Evolutionary conservation across 2,888 invertebrate genomes (phyloP), one percentile per base, ranked within the genome.

Genomic region (Entomobrya multifasciata): DNA sequence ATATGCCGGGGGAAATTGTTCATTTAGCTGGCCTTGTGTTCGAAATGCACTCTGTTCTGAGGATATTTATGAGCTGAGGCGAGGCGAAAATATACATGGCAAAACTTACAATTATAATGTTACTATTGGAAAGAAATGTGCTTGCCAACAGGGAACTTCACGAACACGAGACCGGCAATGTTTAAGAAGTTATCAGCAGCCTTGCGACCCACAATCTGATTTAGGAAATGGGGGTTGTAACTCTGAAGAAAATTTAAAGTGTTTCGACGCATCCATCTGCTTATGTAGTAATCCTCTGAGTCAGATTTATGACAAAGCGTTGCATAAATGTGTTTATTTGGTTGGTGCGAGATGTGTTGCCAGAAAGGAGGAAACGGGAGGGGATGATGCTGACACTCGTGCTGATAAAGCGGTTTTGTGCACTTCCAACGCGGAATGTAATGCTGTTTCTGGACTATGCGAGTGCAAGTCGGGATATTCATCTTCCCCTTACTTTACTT

Each of bases 271-370:
- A 79, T 78, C 60, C 41, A 60, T 87, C 72, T 89, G 89, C 67
- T 76, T 87, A 36, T 89, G 89, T 72, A 79, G 77, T 78, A 84
- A 88, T 87, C 88, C 89, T 70, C 65, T 89, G 70, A 87, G 82
- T 86, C 87, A 87, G 79, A 77, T 83, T 76, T 89, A 87, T 86
- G 87, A 87, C 55, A 82, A 36, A 72, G 72, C 49, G 22, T 2
- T 36, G 10, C 57, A 52, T 44, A 84, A 84, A 77, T 89, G 89
- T 70, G 77, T 82, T 41, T 77, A 72, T 52, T 77, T 89, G 44
- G 87, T 84, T 15, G 87, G 86, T 27, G 82, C 88, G 6, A 78
- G 20, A 65, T 89, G 89, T 65, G 22, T 11, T 41, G 57, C 27
- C 25, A 62, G 20, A 52, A 49, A 80, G 62, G 78, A 76, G 85